A percentile compares a stretch with the other conserved stretches of the same genome.
Conservation (phyloP, 2,113 vertebrate species). For the Tragelaphus strepsiceros region DNA sequence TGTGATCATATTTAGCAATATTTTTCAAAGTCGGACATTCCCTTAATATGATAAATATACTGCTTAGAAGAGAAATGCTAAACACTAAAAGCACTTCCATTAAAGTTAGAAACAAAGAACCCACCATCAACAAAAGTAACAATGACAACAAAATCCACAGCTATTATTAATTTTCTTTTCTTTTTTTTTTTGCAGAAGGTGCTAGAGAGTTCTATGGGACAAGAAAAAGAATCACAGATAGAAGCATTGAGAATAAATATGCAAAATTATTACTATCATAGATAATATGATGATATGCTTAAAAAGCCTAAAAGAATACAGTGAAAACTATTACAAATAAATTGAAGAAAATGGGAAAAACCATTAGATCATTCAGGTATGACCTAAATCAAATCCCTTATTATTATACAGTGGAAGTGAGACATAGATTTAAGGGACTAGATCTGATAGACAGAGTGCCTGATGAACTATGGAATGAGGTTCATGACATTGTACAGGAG, state of each 20-base stretch:
- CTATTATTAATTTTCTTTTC: background rate
- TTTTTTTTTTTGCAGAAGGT: background rate
- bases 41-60: background rate
- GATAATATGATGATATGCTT: background rate
- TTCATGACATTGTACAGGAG: too few relatives aligned
- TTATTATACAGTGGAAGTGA: background rate
- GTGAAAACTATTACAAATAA: slow-evolving; percentile 16
- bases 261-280: background rate
- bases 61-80: background rate
- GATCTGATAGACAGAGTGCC: background rate
- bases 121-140: background rate
- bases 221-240: background rate
- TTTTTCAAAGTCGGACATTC: background rate
- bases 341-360: background rate
- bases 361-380: background rate
- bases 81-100: background rate
- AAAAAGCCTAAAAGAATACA: background rate
- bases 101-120: background rate
- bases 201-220: background rate
- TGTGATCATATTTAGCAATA: background rate
- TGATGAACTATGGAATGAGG: background rate
- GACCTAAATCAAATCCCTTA: background rate
- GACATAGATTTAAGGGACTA: background rate
- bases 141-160: background rate
- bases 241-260: background rate